These are phyloP conservation scores for Phocoena sinus DNA, from an alignment of 2,113 vertebrate species.

Conservation along the genomic window DNA sequence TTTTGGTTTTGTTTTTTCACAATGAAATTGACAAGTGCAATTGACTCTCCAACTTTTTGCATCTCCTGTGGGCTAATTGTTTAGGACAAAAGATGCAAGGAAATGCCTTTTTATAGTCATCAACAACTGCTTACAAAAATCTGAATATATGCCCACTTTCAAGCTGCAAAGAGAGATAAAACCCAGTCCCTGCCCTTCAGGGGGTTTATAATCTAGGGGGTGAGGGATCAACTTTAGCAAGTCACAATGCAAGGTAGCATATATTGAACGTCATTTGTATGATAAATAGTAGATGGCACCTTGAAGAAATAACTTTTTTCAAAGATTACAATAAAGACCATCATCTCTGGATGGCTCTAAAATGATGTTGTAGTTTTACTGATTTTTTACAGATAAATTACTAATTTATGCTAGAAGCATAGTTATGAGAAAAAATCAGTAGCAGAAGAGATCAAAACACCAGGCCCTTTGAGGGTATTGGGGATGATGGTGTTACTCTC, in stretches of 20 bases:
- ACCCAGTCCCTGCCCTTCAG: background rate
- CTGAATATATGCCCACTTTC: background rate
- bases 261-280: background rate
- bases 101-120: background rate
- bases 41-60: background rate
- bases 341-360: background rate
- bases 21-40: constrained; percentile 16
- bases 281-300: background rate
- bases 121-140: constrained; percentile 15
- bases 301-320: background rate
- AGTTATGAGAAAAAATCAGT: background rate
- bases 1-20: constrained; percentile 28
- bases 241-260: background rate
- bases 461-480: background rate
- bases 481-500: background rate
- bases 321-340: background rate
- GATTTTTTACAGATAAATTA: constrained; percentile 16
- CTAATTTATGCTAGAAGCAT: background rate
- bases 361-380: background rate
- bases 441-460: background rate
- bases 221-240: background rate
- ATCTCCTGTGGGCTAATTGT: background rate
- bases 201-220: background rate
- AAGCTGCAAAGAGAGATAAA: constrained; percentile 1
- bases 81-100: background rate